Conservation (phyloP, 2,797 vertebrate species). For the Chromis chromis region DNA sequence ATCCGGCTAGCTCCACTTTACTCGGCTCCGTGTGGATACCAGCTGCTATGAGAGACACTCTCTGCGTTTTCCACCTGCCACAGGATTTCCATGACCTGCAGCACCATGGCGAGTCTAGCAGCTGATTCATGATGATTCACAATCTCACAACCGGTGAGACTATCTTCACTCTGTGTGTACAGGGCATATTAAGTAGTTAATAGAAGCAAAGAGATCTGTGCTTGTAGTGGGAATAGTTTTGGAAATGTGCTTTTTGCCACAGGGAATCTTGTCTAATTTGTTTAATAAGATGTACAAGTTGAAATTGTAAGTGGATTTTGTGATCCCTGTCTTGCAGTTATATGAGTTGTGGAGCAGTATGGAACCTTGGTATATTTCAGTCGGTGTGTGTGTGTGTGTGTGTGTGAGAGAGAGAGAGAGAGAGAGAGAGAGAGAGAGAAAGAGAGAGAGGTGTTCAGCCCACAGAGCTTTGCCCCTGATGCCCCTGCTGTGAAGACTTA, state of each 20-base stretch:
- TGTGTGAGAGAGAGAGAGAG: slow-evolving; percentile 8
- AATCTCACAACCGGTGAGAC: slow-evolving; percentile 74
- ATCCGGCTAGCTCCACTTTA: slow-evolving; percentile 42
- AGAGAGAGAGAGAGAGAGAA: slow-evolving; percentile 11
- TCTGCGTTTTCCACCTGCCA: slow-evolving; percentile 53
- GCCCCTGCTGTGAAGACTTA: slow-evolving; percentile 52
- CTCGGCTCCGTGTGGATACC: slow-evolving; percentile 52
- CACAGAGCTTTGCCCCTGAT: slow-evolving; percentile 32
- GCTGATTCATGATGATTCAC: slow-evolving; percentile 65
- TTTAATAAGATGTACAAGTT: slow-evolving; percentile 19
- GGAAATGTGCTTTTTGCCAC: slow-evolving; percentile 2
- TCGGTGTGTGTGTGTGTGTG: too few species aligned
- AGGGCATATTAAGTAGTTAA: slow-evolving; percentile 29
- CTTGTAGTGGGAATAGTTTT: background rate
- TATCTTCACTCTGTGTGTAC: slow-evolving; percentile 24
- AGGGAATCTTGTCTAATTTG: slow-evolving; percentile 2
- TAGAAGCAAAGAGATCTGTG: background rate
- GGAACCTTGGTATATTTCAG: slow-evolving; percentile 16
- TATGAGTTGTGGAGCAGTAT: slow-evolving; percentile 23
- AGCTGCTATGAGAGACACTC: slow-evolving; percentile 50
- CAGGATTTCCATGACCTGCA: slow-evolving; percentile 56
- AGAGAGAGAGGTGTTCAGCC: slow-evolving; percentile 28
- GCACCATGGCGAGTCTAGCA: slow-evolving; percentile 43
- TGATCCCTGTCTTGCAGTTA: slow-evolving; percentile 10
- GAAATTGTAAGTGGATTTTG: background rate